Conservation (phyloP, 2,888 invertebrate genomes). For the Leucophenga maculata region DNA sequence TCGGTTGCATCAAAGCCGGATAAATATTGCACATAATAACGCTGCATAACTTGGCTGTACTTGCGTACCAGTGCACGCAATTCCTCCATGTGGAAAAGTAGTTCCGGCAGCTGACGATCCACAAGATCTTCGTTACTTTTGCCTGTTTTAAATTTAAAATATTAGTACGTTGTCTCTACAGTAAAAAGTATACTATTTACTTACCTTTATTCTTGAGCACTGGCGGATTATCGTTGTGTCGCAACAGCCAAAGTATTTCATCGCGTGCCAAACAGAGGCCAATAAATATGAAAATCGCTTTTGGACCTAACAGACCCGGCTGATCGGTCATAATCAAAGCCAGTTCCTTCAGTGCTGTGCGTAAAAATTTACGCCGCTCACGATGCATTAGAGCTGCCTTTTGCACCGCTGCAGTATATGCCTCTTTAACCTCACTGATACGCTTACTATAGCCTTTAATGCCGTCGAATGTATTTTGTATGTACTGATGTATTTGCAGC, state of each 20-base stretch:
- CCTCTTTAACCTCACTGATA: slow-evolving; percentile 96
- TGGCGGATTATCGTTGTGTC: slow-evolving; percentile 97
- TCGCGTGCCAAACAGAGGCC: slow-evolving; percentile 95
- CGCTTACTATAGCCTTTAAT: slow-evolving; percentile 95
- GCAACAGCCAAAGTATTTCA: slow-evolving; percentile 96
- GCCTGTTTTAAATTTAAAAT: slow-evolving; percentile 43
- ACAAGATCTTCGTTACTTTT: slow-evolving; percentile 90
- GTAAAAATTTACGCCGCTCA: slow-evolving; percentile 95
- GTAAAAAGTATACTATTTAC: neutral
- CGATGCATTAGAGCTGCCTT: slow-evolving; percentile 93
- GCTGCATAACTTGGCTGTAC: slow-evolving; percentile 96
- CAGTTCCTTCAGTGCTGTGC: slow-evolving; percentile 95
- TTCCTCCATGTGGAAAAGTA: slow-evolving; percentile 98
- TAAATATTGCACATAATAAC: slow-evolving; percentile 97
- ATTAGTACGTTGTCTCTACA: neutral
- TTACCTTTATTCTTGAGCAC: slow-evolving; percentile 84
- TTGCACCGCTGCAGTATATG: slow-evolving; percentile 90
- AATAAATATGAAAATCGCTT: slow-evolving; percentile 96
- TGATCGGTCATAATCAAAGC: slow-evolving; percentile 97
- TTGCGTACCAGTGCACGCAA: slow-evolving; percentile 93
- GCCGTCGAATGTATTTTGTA: slow-evolving; percentile 93
- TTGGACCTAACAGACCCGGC: slow-evolving; percentile 95
- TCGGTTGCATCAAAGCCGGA: slow-evolving; percentile 96
- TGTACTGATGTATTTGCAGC: slow-evolving; percentile 93
- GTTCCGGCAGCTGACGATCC: slow-evolving; percentile 95